Evolutionary conservation across 2,888 invertebrate genomes (phyloP).

Genomic region (Rhimphoctona megacephalus): DNA sequence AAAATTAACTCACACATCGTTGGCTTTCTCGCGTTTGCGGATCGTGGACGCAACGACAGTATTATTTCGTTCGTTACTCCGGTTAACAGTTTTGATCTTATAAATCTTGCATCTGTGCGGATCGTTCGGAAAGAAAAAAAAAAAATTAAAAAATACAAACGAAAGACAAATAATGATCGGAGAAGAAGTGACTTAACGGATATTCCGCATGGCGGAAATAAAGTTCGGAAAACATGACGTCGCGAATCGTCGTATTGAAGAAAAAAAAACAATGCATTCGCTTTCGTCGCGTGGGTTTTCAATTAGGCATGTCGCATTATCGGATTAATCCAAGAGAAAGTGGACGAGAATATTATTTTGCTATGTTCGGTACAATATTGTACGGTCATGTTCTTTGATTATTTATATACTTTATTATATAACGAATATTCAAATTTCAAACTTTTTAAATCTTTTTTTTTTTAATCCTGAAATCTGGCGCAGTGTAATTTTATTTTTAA

Average conservation of each 20-base stretch:
- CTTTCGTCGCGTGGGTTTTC: conserved; percentile 3
- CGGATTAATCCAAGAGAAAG: conserved; percentile 36
- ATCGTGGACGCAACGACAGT: conserved; percentile 50
- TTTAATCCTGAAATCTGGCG: background rate
- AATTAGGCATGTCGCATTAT: conserved; percentile 23
- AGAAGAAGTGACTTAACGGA: background rate
- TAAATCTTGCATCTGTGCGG: background rate
- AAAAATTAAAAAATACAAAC: no score
- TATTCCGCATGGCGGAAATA: conserved; percentile 22
- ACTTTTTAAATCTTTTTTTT: no score
- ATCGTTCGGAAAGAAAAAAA: background rate
- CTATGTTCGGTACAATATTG: background rate
- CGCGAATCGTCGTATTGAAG: conserved; percentile 2
- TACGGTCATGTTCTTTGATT: conserved; percentile 11
- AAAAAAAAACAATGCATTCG: conserved; percentile 13
- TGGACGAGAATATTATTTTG: conserved; percentile 5
- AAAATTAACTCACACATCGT: background rate
- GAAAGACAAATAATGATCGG: conserved; percentile 3
- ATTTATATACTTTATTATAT: background rate
- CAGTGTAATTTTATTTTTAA: background rate
- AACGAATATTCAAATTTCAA: background rate
- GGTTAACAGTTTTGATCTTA: conserved; percentile 20
- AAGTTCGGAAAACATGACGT: conserved; percentile 21
- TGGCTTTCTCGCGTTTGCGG: conserved; percentile 48
- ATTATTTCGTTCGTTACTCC: conserved; percentile 28